Evolutionary conservation across 2,113 vertebrate genomes (phyloP).

Genomic region (Chitala chitala): DNA sequence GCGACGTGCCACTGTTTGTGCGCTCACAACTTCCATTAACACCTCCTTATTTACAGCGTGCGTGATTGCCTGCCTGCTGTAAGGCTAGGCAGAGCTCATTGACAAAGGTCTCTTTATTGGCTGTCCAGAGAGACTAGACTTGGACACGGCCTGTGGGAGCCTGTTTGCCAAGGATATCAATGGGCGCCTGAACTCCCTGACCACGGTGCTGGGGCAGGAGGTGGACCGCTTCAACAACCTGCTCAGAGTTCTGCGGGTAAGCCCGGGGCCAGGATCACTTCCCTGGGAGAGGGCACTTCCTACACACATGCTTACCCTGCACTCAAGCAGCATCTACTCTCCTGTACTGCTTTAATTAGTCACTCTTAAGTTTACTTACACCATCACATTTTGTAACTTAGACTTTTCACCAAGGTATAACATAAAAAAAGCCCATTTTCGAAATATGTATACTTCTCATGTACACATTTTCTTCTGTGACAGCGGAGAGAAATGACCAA

Average conservation of each 20-base stretch:
- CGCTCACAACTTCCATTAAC: not conserved
- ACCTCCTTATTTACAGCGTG: not conserved
- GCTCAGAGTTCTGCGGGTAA: conserved; percentile 59
- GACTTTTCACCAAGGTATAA: too few relatives aligned
- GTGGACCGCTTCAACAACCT: conserved; percentile 71
- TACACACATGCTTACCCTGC: not conserved
- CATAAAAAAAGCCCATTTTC: too few relatives aligned
- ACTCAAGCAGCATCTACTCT: not conserved
- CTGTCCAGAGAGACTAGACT: conserved; percentile 61
- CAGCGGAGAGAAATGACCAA: too few relatives aligned
- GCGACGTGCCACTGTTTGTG: not conserved
- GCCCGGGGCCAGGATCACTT: too few relatives aligned
- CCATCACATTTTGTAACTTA: not conserved
- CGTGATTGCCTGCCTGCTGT: not conserved
- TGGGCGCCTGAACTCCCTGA: conserved; percentile 67
- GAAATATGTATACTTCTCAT: too few relatives aligned
- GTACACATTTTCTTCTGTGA: too few relatives aligned
- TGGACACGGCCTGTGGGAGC: conserved; percentile 61
- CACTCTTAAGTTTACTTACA: too few relatives aligned
- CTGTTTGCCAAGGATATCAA: conserved; percentile 63
- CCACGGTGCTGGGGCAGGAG: conserved; percentile 71
- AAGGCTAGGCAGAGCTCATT: not conserved
- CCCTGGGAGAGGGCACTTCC: too few relatives aligned
- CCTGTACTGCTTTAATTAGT: not conserved
- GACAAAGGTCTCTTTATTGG: not conserved